Evolutionary conservation across 2,113 vertebrate genomes (phyloP).

Genomic region (Pseudorectes ferrugineus): DNA sequence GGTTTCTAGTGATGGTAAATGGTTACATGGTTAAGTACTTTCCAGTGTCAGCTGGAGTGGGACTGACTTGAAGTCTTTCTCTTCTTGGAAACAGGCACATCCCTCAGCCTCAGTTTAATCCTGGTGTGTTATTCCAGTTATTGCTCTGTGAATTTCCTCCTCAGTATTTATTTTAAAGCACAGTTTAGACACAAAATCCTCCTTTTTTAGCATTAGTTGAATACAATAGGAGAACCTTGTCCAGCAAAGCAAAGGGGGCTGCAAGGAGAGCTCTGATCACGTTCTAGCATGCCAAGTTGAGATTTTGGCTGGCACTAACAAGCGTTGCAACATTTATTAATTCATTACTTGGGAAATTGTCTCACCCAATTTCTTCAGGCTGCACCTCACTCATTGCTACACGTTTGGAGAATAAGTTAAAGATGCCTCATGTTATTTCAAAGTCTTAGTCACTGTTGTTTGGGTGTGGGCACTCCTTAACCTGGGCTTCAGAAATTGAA

Average conservation of each 20-base stretch:
- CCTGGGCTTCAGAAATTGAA: constrained; percentile 29
- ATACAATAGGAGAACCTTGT: background rate
- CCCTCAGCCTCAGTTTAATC: background rate
- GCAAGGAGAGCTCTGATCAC: constrained; percentile 30
- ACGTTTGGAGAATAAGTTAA: constrained; percentile 37
- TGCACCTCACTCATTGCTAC: constrained; percentile 62
- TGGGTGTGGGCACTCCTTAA: constrained; percentile 45
- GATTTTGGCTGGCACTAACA: constrained; percentile 34
- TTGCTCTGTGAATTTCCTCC: background rate
- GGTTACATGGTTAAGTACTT: background rate
- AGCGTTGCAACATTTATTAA: constrained; percentile 53
- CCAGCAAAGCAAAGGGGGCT: background rate
- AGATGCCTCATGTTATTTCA: constrained; percentile 55
- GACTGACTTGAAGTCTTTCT: background rate
- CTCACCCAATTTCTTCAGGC: constrained; percentile 66
- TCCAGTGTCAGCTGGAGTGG: background rate
- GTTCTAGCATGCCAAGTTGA: constrained; percentile 42
- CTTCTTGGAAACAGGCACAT: background rate
- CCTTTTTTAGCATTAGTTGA: background rate
- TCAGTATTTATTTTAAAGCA: background rate
- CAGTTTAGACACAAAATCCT: background rate
- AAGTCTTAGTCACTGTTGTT: constrained; percentile 47
- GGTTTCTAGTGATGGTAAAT: background rate
- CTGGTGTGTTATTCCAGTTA: background rate
- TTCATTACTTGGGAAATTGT: constrained; percentile 66